A percentile compares a stretch with the other conserved stretches of the same genome.
Evolutionary conservation across 2,113 vertebrate species (phyloP).

Genomic region (Meriones unguiculatus): DNA sequence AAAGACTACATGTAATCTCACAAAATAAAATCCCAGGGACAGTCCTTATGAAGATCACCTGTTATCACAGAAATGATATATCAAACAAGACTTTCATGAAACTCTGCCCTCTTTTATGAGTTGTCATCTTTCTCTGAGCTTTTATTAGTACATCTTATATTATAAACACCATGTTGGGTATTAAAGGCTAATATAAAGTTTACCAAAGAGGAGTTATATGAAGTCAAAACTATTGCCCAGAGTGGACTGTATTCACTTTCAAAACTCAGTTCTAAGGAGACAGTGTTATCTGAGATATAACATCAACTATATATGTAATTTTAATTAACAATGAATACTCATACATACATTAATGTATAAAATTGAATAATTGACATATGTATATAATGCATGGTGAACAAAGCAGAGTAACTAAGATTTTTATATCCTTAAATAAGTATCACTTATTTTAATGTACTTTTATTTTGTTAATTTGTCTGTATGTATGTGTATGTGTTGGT

Average conservation of each 20-base stretch:
- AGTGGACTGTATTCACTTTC: background rate
- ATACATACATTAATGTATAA: background rate
- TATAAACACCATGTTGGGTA: background rate
- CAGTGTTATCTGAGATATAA: conserved; percentile 17
- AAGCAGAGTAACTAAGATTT: background rate
- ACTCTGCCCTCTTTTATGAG: background rate
- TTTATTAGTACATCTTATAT: background rate
- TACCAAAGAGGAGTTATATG: background rate
- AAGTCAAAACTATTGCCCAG: background rate
- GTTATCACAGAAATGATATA: background rate
- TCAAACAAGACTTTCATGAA: background rate
- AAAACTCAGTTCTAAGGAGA: conserved; percentile 14
- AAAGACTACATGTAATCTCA: background rate
- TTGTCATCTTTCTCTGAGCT: conserved; percentile 46
- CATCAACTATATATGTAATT: background rate
- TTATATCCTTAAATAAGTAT: background rate
- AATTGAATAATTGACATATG: background rate
- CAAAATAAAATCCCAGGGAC: background rate
- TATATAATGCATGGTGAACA: background rate
- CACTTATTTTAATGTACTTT: background rate
- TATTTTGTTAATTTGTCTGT: background rate
- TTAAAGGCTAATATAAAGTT: background rate
- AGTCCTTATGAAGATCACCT: background rate
- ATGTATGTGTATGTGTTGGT: background rate
- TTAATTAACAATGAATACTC: background rate